Evolutionary conservation across 1,140 invertebrate genomes (phyloP), one percentile per base, ranked within the genome.

Genomic region (Hesperophylax magnus): DNA sequence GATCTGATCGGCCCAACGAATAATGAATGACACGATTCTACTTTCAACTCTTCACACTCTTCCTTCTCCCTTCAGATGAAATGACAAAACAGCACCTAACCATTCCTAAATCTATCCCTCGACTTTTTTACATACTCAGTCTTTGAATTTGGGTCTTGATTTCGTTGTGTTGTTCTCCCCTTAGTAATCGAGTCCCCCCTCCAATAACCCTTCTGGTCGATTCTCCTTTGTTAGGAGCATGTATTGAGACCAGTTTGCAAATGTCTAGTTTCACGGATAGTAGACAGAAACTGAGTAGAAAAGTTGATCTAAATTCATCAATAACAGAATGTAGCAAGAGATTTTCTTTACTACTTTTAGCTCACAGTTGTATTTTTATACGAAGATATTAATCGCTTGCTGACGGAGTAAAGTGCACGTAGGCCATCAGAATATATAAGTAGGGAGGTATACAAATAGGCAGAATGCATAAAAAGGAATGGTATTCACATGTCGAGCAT

Each of bases 151-250:
- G 20, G 31, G 27, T 17, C 17, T 8, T 5, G 31, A 31, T 67
- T 31, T 27, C 63, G 31, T 67, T 67, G 22, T 67, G 63, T 67
- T 67, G 31, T 67, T 31, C 39, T 31, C 24, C 63, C 24, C 24
- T 67, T n/a, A 15, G 63, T 67, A 67, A 67, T 67, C 63, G 27
- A 31, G 63, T 67, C 31, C 63, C 61, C 61, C 61, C 63, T 31
- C 31, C 63, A 2, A 47, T 67, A 67, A 67, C 63, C 63, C 63
- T 67, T 67, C 63, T 39, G 27, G 63, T 67, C 63, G 22, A 67
- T 67, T 31, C 27, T 27, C 63, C 63, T 67, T 67, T 31, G 63
- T 67, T 47, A 47, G 24, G 2, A 31, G 24, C 61, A 24, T 65
- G 61, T 24, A 31, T 31, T 7, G 63, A 17, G 63, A 67, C 63